Evolutionary conservation across 2,113 vertebrate species (phyloP).

Genomic region (Microcebus ravelobensis): DNA sequence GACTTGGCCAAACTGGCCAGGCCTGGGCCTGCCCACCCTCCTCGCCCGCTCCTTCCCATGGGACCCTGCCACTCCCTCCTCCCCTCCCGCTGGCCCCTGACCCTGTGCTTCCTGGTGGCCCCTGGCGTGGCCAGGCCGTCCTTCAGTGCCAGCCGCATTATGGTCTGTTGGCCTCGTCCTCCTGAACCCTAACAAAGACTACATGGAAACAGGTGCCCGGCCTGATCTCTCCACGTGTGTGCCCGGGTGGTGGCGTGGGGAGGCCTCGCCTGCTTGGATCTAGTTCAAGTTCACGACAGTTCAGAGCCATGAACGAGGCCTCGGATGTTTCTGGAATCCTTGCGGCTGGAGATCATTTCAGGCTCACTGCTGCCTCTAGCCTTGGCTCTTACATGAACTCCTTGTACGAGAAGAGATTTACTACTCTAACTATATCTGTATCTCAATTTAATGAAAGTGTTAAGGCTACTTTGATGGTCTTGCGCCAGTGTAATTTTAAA

Average conservation of each 20-base stretch:
- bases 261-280: accelerated
- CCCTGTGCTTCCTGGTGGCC: accelerated
- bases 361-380: slow-evolving; percentile 75
- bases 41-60: not conserved
- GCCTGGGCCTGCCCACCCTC: not conserved
- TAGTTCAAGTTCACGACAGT: not conserved
- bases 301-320: not conserved
- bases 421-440: slow-evolving; percentile 83
- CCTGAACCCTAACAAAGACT: not conserved
- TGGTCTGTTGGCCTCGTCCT: not conserved
- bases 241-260: accelerated
- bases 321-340: not conserved
- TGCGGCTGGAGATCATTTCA: slow-evolving; percentile 48
- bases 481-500: slow-evolving; percentile 86
- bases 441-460: slow-evolving; percentile 88
- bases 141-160: not conserved
- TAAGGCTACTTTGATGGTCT: slow-evolving; percentile 86
- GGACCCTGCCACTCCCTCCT: accelerated
- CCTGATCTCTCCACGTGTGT: not conserved
- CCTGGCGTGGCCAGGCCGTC: accelerated
- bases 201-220: accelerated
- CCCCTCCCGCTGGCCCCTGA: too few species aligned
- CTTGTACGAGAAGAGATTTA: slow-evolving; percentile 84
- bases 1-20: not conserved
- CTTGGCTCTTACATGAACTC: slow-evolving; percentile 81